Percentiles rank a stretch among this genome's conserved stretches.
These are phyloP conservation scores for Aphelinus certus DNA, from an alignment of 1,140 invertebrate species.

Conservation along the genomic window DNA sequence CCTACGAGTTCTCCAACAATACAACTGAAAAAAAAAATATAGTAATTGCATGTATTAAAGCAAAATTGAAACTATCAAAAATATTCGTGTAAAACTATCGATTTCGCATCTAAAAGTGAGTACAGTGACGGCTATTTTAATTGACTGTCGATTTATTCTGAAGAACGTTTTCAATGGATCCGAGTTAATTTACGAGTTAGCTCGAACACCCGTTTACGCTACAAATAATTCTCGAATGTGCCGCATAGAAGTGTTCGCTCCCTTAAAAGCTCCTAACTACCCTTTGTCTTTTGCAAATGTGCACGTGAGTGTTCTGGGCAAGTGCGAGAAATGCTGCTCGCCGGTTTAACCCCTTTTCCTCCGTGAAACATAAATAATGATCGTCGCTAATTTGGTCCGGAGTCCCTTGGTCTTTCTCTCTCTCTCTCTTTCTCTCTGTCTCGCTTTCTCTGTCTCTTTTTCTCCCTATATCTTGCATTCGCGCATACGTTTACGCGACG, in stretches of 20 bases:
- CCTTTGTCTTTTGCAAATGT: conserved; percentile 59
- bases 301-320: conserved; percentile 40
- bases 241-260: neutral
- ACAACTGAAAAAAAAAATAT: neutral
- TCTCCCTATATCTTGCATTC: neutral
- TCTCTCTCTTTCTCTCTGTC: neutral
- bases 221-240: conserved; percentile 28
- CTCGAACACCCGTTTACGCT: too few species aligned
- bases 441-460: too few species aligned
- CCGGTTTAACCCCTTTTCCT: conserved; percentile 63
- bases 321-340: conserved; percentile 39
- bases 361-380: conserved; percentile 65
- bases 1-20: neutral
- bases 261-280: conserved; percentile 52
- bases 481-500: neutral
- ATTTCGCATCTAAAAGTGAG: too few species aligned
- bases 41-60: neutral
- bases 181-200: too few species aligned
- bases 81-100: too few species aligned
- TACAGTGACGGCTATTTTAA: too few species aligned
- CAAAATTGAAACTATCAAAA: too few species aligned
- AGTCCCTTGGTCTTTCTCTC: conserved; percentile 48
- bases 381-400: conserved; percentile 64
- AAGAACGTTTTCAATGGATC: too few species aligned
- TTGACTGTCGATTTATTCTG: too few species aligned